phyloP scores from a whole-genome alignment of 37 sponge, comb jelly and placozoan genomes.

The Haliclona indistincta region DNA sequence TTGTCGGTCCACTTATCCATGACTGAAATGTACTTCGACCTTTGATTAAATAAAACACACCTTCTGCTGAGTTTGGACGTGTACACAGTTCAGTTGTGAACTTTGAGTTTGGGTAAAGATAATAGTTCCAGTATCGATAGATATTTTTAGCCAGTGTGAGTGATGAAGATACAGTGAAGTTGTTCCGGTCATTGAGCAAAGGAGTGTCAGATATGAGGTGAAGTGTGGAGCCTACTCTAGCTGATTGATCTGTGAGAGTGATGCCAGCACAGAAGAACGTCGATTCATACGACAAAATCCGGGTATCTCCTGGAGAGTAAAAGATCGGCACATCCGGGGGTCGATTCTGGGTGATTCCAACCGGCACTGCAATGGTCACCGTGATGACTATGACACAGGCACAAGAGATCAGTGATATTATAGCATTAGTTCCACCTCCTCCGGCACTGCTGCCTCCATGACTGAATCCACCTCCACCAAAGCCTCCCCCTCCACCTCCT shows the following conservation, averaged over 20 bases:
- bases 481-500: no score
- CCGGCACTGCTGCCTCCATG: no score
- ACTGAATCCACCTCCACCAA: no score
- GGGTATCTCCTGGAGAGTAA: no score
- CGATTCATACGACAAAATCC: no score
- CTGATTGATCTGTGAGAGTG: not conserved
- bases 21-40: slow-evolving; percentile 23
- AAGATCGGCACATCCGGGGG: no score
- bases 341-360: no score
- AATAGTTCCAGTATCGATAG: slow-evolving; percentile 22
- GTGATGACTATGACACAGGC: no score
- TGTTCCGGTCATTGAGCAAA: slow-evolving; percentile 10
- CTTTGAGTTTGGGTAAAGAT: slow-evolving; percentile 25
- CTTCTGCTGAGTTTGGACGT: not conserved
- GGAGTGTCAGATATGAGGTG: slow-evolving; percentile 17
- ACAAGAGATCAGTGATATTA: no score
- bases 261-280: slow-evolving; percentile 31
- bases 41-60: slow-evolving; percentile 34
- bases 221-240: not conserved
- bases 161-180: not conserved
- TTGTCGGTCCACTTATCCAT: slow-evolving; percentile 21
- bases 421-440: no score
- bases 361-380: no score
- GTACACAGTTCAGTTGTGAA: slow-evolving; percentile 4
- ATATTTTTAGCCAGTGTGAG: not conserved